A percentile compares a stretch with the other conserved stretches of the same genome.
phyloP scores from a whole-genome alignment of 1,140 invertebrate genomes.

The Leptonema lineaticorne region DNA sequence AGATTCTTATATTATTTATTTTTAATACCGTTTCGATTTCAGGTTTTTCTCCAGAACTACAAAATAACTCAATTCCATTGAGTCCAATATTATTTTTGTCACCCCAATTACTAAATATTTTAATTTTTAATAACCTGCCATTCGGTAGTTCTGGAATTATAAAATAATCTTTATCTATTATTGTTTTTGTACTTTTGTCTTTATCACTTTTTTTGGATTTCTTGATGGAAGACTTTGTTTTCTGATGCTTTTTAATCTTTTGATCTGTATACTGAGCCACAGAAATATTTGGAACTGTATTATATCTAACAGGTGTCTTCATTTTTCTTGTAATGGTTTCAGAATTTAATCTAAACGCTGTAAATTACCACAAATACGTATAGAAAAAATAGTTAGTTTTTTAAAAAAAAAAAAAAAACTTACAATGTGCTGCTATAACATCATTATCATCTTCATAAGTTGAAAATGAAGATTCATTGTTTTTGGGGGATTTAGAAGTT shows the following conservation, averaged over 20 bases:
- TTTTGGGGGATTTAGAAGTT: background rate
- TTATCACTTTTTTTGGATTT: background rate
- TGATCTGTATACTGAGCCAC: background rate
- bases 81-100: constrained; percentile 78
- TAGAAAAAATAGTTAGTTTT: too few relatives aligned
- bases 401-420: background rate
- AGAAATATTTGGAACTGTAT: background rate
- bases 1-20: background rate
- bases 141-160: constrained; percentile 72
- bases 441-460: constrained; percentile 17
- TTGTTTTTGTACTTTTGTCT: background rate
- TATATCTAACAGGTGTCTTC: background rate
- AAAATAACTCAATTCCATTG: constrained; percentile 79
- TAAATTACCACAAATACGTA: background rate
- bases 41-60: constrained; percentile 60
- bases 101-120: constrained; percentile 79
- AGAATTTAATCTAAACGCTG: background rate
- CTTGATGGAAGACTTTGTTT: background rate
- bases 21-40: constrained; percentile 57
- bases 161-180: constrained; percentile 7
- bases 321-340: background rate
- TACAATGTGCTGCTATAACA: constrained; percentile 28
- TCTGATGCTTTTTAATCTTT: background rate
- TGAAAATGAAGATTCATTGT: background rate
- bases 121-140: constrained; percentile 66